Evolutionary conservation across 1,140 invertebrate species (phyloP), one percentile per base, ranked within the genome.

Genomic region (Nasonia longicornis): DNA sequence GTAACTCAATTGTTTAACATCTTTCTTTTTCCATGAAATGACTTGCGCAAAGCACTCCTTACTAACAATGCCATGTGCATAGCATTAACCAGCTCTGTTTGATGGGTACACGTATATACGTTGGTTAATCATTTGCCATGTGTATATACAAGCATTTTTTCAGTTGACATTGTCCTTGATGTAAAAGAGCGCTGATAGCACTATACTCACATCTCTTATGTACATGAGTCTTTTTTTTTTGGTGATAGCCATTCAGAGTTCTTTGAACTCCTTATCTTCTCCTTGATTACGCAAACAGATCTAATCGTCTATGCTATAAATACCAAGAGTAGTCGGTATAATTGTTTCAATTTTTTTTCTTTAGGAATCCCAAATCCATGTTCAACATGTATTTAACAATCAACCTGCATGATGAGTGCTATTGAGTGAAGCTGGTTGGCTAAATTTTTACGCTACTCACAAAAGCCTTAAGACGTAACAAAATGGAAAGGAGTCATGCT

Each of bases 401-500:
- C 11, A 38, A 64, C 2, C 1, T 71, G 48, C 69, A 58, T 73
- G 31, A 79, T 45, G 16, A 79, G 1, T 72, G 22, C 16, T 66
- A 38, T 64, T 73, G 22, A 63, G 11, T 73, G 58, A 63, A 64
- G 31, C 14, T 79, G 4, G n/a, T 38, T 69, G 76, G 12, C 42
- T 31, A 35, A 52, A 45, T 77, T 69, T 69, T 69, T 69, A 22
- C 20, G 4, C 52, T 67, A 67, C 22, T 67, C 64, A 67, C 22
- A 26, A 67, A 67, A 29, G 26, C 64, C 52, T 58, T n/a, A 58
- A 29, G 3, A 67, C 10, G 29, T 29, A 67, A 67, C 52, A 89
- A 83, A n/a, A 91, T 91, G 90, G 89, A 90, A 12, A 87, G 77
- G 79, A 77, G 83, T 48, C 87, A 88, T 26, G 81, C 85, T 82